Evolutionary conservation across 2,888 invertebrate species (phyloP).

Genomic region (Petrolisthes cinctipes): DNA sequence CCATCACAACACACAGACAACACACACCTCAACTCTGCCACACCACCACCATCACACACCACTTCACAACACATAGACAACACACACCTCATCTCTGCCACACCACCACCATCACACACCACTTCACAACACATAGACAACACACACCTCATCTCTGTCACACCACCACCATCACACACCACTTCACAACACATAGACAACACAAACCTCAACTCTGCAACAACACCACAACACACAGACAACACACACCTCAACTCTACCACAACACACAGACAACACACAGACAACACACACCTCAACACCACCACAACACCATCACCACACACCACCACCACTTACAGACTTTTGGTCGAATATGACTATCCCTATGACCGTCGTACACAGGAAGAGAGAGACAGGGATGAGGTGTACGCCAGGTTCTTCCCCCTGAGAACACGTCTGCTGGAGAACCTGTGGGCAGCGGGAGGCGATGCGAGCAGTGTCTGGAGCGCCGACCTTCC

Average conservation of each 20-base stretch:
- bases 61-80: background rate
- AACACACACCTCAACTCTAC: background rate
- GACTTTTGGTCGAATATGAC: constrained; percentile 24
- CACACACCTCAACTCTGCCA: background rate
- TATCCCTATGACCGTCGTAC: constrained; percentile 40
- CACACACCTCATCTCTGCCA: background rate
- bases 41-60: background rate
- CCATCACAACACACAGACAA: background rate
- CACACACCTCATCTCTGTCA: background rate
- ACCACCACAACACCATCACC: background rate
- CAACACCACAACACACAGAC: too few species aligned
- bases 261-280: background rate
- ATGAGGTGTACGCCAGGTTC: constrained; percentile 19
- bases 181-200: background rate
- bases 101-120: background rate
- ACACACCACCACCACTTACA: background rate
- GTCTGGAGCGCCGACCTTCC: background rate
- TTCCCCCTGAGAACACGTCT: constrained; percentile 5
- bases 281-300: too few species aligned
- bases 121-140: too few species aligned
- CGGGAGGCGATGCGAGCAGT: background rate
- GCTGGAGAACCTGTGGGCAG: background rate
- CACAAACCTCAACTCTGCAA: background rate
- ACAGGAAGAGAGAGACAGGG: constrained; percentile 29
- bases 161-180: background rate